Conservation (phyloP, 2,888 invertebrate genomes). For the Cecidostiba fungosa region DNA sequence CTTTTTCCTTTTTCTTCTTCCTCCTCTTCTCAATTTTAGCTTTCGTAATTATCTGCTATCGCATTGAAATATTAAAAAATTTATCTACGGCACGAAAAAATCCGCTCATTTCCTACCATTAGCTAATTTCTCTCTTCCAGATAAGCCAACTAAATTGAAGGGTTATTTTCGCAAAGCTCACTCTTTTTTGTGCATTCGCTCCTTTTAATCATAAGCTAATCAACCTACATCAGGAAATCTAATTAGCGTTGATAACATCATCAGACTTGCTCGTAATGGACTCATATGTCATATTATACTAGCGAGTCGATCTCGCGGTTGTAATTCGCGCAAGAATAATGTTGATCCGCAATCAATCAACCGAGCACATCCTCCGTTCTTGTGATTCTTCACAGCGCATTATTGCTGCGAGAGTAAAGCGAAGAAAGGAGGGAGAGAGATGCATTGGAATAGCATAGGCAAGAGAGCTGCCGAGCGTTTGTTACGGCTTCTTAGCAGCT, state of each 20-base stretch:
- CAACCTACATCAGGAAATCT: too few species aligned
- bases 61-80: not conserved
- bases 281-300: not conserved
- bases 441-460: not conserved
- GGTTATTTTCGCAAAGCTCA: not conserved
- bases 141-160: not conserved
- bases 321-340: not conserved
- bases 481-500: constrained; percentile 57
- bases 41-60: constrained; percentile 15
- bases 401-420: not conserved
- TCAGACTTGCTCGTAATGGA: too few species aligned
- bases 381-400: not conserved
- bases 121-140: not conserved
- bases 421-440: not conserved
- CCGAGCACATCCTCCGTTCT: not conserved
- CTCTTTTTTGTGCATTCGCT: not conserved
- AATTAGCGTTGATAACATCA: too few species aligned
- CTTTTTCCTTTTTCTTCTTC: constrained; percentile 18
- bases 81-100: not conserved
- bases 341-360: constrained; percentile 35
- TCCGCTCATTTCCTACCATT: not conserved
- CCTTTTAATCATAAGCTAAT: not conserved
- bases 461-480: constrained; percentile 43
- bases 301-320: not conserved
- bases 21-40: constrained; percentile 26